phyloP scores from a whole-genome alignment of 2,797 vertebrate genomes.

The Hippocampus kuda region DNA sequence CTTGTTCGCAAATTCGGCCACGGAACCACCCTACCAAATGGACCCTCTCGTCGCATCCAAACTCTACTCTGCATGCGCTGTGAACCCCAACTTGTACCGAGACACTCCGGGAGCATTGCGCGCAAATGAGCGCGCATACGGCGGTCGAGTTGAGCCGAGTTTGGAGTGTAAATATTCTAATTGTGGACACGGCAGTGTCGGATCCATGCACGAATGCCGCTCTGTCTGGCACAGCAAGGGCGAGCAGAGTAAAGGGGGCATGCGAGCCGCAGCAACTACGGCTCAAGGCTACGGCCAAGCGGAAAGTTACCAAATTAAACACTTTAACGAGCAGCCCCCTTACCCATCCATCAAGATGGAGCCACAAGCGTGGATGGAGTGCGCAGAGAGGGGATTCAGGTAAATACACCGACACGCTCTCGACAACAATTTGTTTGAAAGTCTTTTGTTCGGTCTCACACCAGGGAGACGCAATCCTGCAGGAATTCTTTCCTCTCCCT shows the following conservation, averaged over 20 bases:
- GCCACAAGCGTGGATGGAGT: constrained; percentile 43
- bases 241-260: constrained; percentile 27
- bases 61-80: constrained; percentile 13
- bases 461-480: neutral
- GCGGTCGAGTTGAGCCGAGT: constrained; percentile 30
- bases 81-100: constrained; percentile 17
- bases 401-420: constrained; percentile 18
- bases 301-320: constrained; percentile 54
- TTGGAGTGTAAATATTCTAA: constrained; percentile 49
- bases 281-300: constrained; percentile 39
- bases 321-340: constrained; percentile 30
- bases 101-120: constrained; percentile 37
- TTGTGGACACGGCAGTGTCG: constrained; percentile 25
- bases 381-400: constrained; percentile 49
- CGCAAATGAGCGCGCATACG: constrained; percentile 36
- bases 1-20: constrained; percentile 27
- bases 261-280: constrained; percentile 15
- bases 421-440: neutral
- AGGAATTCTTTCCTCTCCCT: neutral
- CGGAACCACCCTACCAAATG: constrained; percentile 21
- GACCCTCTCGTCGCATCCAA: constrained; percentile 26
- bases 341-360: constrained; percentile 52
- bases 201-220: constrained; percentile 36
- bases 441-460: neutral
- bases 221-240: constrained; percentile 42